Base-by-base conservation (phyloP, 23 tunicate genomes). In the Halocynthia roretzi region DNA sequence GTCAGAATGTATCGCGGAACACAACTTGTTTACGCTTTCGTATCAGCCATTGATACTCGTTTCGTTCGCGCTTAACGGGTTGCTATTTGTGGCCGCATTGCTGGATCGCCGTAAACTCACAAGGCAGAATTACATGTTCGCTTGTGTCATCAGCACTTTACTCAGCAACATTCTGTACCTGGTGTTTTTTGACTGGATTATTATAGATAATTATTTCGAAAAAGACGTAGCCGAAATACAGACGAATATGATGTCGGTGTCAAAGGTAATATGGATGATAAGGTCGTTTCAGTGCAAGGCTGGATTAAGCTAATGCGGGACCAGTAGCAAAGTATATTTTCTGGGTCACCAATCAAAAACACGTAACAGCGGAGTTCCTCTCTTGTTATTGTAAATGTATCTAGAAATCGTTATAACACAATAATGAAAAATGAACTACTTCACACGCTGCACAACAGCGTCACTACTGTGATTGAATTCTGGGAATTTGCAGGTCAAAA, bases 121-220 rank as follows among this genome's bases (percentile, higher is more conserved):
- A 63, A 72, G 96, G 22, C 89, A 90, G 5, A 90, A 79, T 71
- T 83, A 83, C 84, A 55, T 88, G 53, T 88, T 76, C 64, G 75
- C 75, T 8, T 80, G 95, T 80, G 95, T 88, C 51, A 79, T 58
- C 77, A 88, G 95, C 76, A 88, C 82, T 0, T 54, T 88, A 19
- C 71, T 88, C 23, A 79, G 95, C 83, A 88, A 88, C 71, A 64
- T 82, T 20, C 20, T 88, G 21, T 88, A 63, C 64, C 22, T 88
- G 71, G 53, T 83, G 53, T 20, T 88, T 8, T 80, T 84, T 5
- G 76, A 62, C 6, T 88, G 95, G 95, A 78, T 70, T 12, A 18
- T 65, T n/a, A 56, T 84, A 5, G 88, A 84, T 52, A 84, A 66
- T 55, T 84, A 77, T 22, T 78, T 68, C 52, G 78, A 71, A 67